These are phyloP conservation scores for Drosophila simulans DNA, from an alignment of 1,140 invertebrate species.

Conservation along the genomic window DNA sequence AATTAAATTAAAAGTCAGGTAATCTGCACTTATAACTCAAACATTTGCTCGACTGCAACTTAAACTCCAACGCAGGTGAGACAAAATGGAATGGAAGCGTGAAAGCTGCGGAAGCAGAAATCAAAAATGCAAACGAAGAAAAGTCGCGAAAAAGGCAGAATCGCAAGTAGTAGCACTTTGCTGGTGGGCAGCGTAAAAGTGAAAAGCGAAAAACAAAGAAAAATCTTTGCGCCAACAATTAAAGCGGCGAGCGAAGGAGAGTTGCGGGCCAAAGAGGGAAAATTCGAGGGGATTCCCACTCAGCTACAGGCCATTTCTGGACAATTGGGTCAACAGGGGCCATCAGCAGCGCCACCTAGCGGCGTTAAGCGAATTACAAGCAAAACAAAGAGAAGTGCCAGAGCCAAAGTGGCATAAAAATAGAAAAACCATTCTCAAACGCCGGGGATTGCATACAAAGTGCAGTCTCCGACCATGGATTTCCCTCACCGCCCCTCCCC, in stretches of 20 bases:
- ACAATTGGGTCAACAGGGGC: constrained; percentile 74
- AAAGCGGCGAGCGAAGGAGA: constrained; percentile 19
- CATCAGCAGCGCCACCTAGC: constrained; percentile 69
- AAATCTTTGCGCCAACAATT: constrained; percentile 48
- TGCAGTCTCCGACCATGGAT: constrained; percentile 42
- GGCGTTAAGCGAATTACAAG: constrained; percentile 73
- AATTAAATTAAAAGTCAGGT: constrained; percentile 22
- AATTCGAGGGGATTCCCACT: constrained; percentile 7
- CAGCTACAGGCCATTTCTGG: constrained; percentile 42
- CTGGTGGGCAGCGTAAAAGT: constrained; percentile 39
- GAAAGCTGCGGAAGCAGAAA: constrained; percentile 43
- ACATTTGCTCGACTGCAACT: constrained; percentile 51
- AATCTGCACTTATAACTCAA: constrained; percentile 49
- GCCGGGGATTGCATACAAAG: constrained; percentile 67
- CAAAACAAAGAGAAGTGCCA: constrained; percentile 20
- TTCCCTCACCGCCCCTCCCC: not conserved
- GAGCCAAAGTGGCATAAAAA: constrained; percentile 76
- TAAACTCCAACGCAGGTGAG: constrained; percentile 23
- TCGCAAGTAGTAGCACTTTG: constrained; percentile 13
- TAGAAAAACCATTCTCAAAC: constrained; percentile 58
- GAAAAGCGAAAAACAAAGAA: constrained; percentile 43
- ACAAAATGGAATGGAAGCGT: constrained; percentile 12
- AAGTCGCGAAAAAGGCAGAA: not conserved
- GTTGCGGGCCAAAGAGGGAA: constrained; percentile 1
- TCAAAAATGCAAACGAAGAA: constrained; percentile 54